These are phyloP conservation scores for Lordiphosa collinella DNA, from an alignment of 1,140 invertebrate genomes.

Conservation along the genomic window DNA sequence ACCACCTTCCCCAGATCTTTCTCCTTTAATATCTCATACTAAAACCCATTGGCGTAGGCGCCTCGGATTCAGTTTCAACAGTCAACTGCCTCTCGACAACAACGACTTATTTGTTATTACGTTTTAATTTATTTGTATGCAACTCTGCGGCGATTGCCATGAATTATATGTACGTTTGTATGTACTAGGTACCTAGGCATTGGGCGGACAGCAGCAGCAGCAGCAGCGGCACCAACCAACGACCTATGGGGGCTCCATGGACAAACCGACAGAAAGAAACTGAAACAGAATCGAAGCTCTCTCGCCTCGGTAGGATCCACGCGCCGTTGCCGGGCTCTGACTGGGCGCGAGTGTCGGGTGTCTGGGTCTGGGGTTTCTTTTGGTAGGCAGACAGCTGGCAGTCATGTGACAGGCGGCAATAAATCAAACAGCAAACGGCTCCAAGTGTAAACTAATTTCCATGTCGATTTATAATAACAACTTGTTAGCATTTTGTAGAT, in stretches of 20 bases:
- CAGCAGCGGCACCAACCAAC: slow-evolving; percentile 6
- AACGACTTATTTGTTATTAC: slow-evolving; percentile 76
- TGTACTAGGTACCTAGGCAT: slow-evolving; percentile 37
- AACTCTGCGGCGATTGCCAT: slow-evolving; percentile 56
- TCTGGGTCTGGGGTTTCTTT: slow-evolving; percentile 37
- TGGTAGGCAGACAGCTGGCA: slow-evolving; percentile 75
- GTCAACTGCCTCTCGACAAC: slow-evolving; percentile 25
- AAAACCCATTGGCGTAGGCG: slow-evolving; percentile 42
- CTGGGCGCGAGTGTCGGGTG: slow-evolving; percentile 22
- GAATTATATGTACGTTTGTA: slow-evolving; percentile 56
- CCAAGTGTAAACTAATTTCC: slow-evolving; percentile 78
- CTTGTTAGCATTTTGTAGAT: slow-evolving; percentile 73
- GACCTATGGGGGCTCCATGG: slow-evolving; percentile 30
- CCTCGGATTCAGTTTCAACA: slow-evolving; percentile 24
- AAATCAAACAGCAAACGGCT: slow-evolving; percentile 74
- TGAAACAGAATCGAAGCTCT: slow-evolving; percentile 28
- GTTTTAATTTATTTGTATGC: slow-evolving; percentile 70
- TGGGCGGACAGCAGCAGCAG: slow-evolving; percentile 57
- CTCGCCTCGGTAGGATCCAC: slow-evolving; percentile 56
- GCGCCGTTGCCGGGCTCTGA: slow-evolving; percentile 23
- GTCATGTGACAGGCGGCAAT: slow-evolving; percentile 72
- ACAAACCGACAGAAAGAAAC: slow-evolving; percentile 18
- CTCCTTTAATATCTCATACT: no score
- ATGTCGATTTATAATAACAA: slow-evolving; percentile 78
- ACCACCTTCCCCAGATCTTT: no score